Evolutionary conservation across 2,797 vertebrate genomes (phyloP), one percentile per base, ranked within the genome.

Genomic region (Hozukius guyotensis): DNA sequence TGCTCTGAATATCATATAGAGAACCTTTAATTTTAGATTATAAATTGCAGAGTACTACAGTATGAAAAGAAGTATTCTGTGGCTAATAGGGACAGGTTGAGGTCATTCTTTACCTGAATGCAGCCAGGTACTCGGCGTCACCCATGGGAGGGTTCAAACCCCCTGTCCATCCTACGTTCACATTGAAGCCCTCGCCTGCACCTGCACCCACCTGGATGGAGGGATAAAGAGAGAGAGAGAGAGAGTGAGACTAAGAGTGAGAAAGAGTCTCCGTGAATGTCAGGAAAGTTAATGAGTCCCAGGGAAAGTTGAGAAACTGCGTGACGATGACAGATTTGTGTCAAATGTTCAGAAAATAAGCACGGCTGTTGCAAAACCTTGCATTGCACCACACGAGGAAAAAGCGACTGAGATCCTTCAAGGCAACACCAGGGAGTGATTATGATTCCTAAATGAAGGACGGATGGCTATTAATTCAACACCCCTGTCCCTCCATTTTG

Each of bases 111-210:
- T 94, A 99, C 98, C 97, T 97, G 94, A 99, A 99, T 5, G 98
- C 98, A 5, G 97, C 97, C 89, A 99, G 92, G 79, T 99, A 99
- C 84, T 99, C 98, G 0, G 97, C 96, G 80, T 99, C 98, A 6
- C 97, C 97, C 95, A 99, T 97, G 4, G 97, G 97, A 56, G 96
- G 96, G 31, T 97, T 95, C 12, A 98, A 93, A 10, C 97, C 97
- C 10, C 97, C 97, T 0, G 95, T 96, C 98, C 98, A 99, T 66
- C 96, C 97, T 18, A 99, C 88, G 1, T 99, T 99, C 78, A 99
- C 96, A 0, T 96, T 99, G 93, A 97, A 99, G 73, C 98, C 98
- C 78, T 97, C 93, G 8, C 95, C 95, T 27, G 65, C 87, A 80
- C 89, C 96, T 81, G 95, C 93, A 90, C 97, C 97, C 94, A 96